Percentiles rank a stretch among this genome's conserved stretches.
phyloP scores from a whole-genome alignment of 2,113 vertebrate genomes.

The Hippotragus niger region DNA sequence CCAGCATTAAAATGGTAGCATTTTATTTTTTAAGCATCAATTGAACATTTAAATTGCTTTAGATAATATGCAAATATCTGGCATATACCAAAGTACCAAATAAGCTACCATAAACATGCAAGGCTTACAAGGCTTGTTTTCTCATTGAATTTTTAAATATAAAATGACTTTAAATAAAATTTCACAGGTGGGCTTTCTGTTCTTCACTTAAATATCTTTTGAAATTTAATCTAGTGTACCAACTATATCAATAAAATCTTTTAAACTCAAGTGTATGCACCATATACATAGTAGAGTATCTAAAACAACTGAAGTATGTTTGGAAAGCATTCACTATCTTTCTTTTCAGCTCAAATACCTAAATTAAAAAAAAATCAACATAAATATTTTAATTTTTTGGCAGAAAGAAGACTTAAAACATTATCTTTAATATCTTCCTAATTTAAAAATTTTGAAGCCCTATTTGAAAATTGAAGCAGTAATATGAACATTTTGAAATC shows the following conservation, averaged over 20 bases:
- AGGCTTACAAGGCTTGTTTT: neutral
- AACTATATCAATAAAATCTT: slow-evolving; percentile 20
- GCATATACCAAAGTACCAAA: neutral
- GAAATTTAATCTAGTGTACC: neutral
- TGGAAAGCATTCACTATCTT: slow-evolving; percentile 34
- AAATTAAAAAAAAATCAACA: neutral
- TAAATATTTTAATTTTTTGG: neutral
- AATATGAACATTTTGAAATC: slow-evolving; percentile 20
- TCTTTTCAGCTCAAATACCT: neutral
- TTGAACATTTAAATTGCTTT: slow-evolving; percentile 12
- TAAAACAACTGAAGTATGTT: slow-evolving; percentile 55
- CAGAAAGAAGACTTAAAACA: neutral
- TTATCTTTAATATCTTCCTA: neutral
- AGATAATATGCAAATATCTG: neutral
- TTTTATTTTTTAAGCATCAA: slow-evolving; percentile 45
- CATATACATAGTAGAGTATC: neutral
- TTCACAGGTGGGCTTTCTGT: neutral
- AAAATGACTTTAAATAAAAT: neutral
- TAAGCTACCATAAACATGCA: neutral
- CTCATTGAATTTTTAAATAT: neutral
- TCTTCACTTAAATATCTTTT: neutral
- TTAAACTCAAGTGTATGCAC: neutral
- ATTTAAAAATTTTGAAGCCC: neutral
- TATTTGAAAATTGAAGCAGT: neutral
- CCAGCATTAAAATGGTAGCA: slow-evolving; percentile 62